Evolutionary conservation across 2,113 vertebrate species (phyloP).

Genomic region (Girardinichthys multiradiatus): DNA sequence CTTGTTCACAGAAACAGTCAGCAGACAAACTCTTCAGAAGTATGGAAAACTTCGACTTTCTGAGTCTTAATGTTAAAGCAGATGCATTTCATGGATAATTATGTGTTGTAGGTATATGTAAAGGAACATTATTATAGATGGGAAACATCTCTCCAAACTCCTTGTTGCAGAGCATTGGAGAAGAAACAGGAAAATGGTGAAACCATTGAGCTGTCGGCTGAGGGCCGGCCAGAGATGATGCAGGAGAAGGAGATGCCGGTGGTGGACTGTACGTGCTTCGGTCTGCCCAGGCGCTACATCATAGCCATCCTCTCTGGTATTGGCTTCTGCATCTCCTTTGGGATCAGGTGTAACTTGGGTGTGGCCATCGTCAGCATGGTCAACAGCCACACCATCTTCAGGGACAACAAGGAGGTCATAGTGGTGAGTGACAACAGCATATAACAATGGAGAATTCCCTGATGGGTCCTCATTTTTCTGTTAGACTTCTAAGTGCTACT

Average conservation of each 20-base stretch:
- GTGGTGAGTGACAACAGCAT: conserved; percentile 77
- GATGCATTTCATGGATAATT: neutral
- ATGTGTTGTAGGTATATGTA: neutral
- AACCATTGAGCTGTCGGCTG: conserved; percentile 88
- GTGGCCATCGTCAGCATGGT: conserved; percentile 96
- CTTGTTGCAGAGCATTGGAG: conserved; percentile 82
- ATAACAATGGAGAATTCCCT: too few species aligned
- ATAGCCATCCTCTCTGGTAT: conserved; percentile 92
- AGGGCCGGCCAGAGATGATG: conserved; percentile 82
- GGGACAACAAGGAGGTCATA: conserved; percentile 82
- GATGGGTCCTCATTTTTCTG: too few species aligned
- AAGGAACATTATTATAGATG: neutral
- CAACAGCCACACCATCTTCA: conserved; percentile 88
- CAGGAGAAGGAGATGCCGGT: conserved; percentile 86
- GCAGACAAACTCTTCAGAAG: neutral
- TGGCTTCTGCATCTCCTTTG: conserved; percentile 94
- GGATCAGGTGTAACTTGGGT: conserved; percentile 92
- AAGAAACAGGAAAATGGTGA: conserved; percentile 88
- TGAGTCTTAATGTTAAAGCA: neutral
- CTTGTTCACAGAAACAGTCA: conserved; percentile 19
- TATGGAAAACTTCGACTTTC: conserved; percentile 1
- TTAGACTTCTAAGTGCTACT: too few species aligned
- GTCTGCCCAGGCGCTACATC: conserved; percentile 90
- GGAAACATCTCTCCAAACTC: neutral
- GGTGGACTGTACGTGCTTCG: conserved; percentile 91